These are phyloP conservation scores for Campoletis sonorensis DNA, from an alignment of 1,140 invertebrate genomes.

Conservation along the genomic window DNA sequence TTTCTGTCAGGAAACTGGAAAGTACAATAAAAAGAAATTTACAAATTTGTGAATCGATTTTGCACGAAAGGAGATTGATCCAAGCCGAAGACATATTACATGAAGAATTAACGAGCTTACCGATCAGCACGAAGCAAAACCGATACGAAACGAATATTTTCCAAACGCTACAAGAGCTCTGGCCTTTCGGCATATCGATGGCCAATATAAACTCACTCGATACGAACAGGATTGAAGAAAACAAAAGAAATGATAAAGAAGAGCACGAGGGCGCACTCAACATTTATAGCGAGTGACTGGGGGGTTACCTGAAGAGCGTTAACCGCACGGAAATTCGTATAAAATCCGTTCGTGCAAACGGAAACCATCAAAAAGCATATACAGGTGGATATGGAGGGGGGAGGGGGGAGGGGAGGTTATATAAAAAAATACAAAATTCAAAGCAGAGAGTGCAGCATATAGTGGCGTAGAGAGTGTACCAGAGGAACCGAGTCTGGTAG, in stretches of 20 bases:
- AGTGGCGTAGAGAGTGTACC: constrained; percentile 60
- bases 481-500: constrained; percentile 57
- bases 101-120: too few species aligned
- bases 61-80: too few species aligned
- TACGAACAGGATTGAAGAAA: not conserved
- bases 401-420: too few species aligned
- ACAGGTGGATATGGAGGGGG: constrained; percentile 45
- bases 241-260: constrained; percentile 8
- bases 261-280: not conserved
- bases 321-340: constrained; percentile 26
- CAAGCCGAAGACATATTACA: too few species aligned
- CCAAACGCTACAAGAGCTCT: too few species aligned
- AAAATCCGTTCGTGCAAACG: constrained; percentile 39
- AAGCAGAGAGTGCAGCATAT: constrained; percentile 1
- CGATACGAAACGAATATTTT: too few species aligned
- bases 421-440: not conserved
- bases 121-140: too few species aligned
- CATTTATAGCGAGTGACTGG: not conserved
- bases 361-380: constrained; percentile 24
- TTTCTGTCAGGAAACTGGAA: too few species aligned
- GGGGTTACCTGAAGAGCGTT: not conserved
- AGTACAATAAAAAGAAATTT: too few species aligned
- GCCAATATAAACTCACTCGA: not conserved
- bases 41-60: too few species aligned
- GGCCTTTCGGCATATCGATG: too few species aligned